Evolutionary conservation across 1,140 invertebrate genomes (phyloP).

Genomic region (Papilio dardanus): DNA sequence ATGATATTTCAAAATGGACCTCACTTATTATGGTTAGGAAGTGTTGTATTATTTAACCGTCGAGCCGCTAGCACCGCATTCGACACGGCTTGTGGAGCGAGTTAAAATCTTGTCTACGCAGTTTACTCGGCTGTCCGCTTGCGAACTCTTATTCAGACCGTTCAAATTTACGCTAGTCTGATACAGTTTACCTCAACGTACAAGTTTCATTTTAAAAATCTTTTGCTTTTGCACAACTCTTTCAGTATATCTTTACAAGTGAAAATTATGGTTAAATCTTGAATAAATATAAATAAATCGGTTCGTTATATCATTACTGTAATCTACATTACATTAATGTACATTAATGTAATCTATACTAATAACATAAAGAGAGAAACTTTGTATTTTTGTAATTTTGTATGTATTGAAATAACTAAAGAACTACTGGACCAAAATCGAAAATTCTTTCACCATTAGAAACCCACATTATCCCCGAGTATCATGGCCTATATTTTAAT

Average conservation of each 20-base stretch:
- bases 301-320: not conserved
- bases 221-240: not conserved
- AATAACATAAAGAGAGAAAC: not conserved
- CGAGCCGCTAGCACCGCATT: constrained; percentile 7
- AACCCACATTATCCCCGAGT: no score
- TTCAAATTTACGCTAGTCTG: not conserved
- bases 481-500: no score
- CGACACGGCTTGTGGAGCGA: constrained; percentile 1
- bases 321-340: not conserved
- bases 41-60: no score
- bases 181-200: not conserved
- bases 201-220: not conserved
- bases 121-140: constrained; percentile 7
- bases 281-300: not conserved
- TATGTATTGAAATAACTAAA: no score
- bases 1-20: not conserved
- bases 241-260: not conserved
- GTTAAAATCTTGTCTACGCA: constrained; percentile 13
- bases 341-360: no score
- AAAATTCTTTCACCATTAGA: no score
- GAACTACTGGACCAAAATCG: no score
- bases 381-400: no score
- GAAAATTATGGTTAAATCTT: not conserved
- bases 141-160: not conserved
- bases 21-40: no score